Evolutionary conservation across 2,113 vertebrate genomes (phyloP), one percentile per base, ranked within the genome.

Genomic region (Plecotus auritus): DNA sequence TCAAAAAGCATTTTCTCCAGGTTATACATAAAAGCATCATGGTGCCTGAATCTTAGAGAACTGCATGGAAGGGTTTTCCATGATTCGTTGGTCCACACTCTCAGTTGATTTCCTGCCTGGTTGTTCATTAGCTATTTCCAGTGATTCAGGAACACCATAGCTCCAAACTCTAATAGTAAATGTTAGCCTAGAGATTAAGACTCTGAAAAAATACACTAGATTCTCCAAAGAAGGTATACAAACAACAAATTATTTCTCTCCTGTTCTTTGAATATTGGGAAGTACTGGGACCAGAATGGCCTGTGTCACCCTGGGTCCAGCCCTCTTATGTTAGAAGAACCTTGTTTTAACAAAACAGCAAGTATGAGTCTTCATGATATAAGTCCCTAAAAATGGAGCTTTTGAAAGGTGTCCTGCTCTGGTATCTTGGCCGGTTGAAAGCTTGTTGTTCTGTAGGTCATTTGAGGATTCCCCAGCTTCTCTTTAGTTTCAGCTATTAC

Each of bases 401-500:
- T 95, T 61, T 67, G 37, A 54, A 67, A 59, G 8, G 9, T 40
- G 23, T 9, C 45, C 80, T 32, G 4, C 61, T 67, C 26, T 45
- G 30, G 12, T 72, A 7, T 13, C 2, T 64, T 91, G 42, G 9
- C 10, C 40, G 26, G 6, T 30, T 59, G 30, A 84, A 86, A 95
- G 28, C 82, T 66, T 37, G 9, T 4, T 47, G 16, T 37, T 73
- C 32, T 51, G 4, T 45, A 35, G 76, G 10, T 85, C 67, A 66
- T 54, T 67, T 47, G 51, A 90, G 45, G 20, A 76, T 40, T 40
- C 59, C 9, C 9, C 23, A 10, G 23, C 32, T 67, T 95, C 9
- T 91, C 13, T 91, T 78, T 94, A 96, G 56, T 97, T 95, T 70
- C 32, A 93, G 22, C 37, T 77, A 9, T 93, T 97, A 59, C 85